A percentile compares a stretch with the other conserved stretches of the same genome.
Conservation (phyloP, 2,888 invertebrate genomes). For the Athrips mouffetella region DNA sequence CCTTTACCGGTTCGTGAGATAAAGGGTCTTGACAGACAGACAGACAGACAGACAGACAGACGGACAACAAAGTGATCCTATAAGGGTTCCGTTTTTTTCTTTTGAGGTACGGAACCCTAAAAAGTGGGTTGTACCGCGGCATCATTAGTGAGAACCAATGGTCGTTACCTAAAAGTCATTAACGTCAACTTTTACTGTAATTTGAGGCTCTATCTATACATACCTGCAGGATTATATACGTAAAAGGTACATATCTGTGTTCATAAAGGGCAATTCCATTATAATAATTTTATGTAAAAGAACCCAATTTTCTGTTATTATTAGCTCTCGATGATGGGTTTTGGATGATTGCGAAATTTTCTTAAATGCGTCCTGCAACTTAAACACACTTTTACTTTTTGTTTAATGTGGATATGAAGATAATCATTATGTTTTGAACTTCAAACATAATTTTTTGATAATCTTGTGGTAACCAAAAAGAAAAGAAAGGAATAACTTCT, state of each 20-base stretch:
- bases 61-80: too few relatives aligned
- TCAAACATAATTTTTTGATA: too few relatives aligned
- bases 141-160: conserved; percentile 75
- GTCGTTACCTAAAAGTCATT: conserved; percentile 77
- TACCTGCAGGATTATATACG: conserved; percentile 18
- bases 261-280: conserved; percentile 38
- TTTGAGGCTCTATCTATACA: conserved; percentile 43
- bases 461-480: too few relatives aligned
- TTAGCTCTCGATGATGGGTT: conserved; percentile 47
- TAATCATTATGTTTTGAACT: too few relatives aligned
- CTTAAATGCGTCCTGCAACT: conserved; percentile 4
- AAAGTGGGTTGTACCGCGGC: conserved; percentile 67
- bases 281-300: conserved; percentile 64
- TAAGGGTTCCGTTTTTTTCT: too few relatives aligned
- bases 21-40: too few relatives aligned
- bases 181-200: conserved; percentile 73
- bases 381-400: conserved; percentile 3
- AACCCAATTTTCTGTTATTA: conserved; percentile 68
- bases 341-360: conserved; percentile 47
- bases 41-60: too few relatives aligned
- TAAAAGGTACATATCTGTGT: conserved; percentile 29
- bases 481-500: too few relatives aligned
- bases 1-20: too few relatives aligned
- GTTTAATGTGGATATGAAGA: not conserved
- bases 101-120: too few relatives aligned